Percentiles rank a stretch among this genome's conserved stretches.
These are phyloP conservation scores for Zenarchopterus dispar DNA, from an alignment of 2,797 vertebrate genomes.

Conservation along the genomic window DNA sequence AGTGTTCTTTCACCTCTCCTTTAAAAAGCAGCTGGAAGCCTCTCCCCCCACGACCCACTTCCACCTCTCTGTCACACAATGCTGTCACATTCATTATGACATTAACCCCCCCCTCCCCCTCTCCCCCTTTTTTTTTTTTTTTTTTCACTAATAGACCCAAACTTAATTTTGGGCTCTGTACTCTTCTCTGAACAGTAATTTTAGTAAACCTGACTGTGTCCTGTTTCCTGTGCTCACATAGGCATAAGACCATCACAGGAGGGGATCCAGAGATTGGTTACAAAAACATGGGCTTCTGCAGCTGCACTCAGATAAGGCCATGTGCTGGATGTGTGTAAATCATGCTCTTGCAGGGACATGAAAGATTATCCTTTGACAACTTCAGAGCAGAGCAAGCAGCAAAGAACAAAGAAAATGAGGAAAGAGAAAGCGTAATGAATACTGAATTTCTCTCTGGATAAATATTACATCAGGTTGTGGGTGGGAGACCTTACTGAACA, in stretches of 20 bases:
- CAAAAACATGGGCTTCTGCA: slow-evolving; percentile 39
- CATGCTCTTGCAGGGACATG: slow-evolving; percentile 24
- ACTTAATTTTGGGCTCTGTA: neutral
- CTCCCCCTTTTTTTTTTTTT: too few species aligned
- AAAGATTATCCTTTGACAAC: slow-evolving; percentile 37
- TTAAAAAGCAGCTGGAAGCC: too few species aligned
- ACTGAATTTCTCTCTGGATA: slow-evolving; percentile 37
- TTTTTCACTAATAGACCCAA: too few species aligned
- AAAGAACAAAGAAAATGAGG: slow-evolving; percentile 25
- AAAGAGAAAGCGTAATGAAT: slow-evolving; percentile 35
- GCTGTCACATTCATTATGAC: too few species aligned
- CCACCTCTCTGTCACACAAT: too few species aligned
- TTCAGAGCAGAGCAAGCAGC: slow-evolving; percentile 13
- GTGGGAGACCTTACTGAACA: slow-evolving; percentile 34
- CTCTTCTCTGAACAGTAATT: slow-evolving; percentile 4
- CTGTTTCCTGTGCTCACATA: slow-evolving; percentile 28
- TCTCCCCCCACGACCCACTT: too few species aligned
- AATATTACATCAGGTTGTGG: slow-evolving; percentile 59
- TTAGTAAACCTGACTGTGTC: slow-evolving; percentile 16
- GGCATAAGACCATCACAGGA: slow-evolving; percentile 29
- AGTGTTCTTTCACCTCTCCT: slow-evolving; percentile 1
- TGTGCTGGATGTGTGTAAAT: slow-evolving; percentile 11
- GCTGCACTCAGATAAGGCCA: slow-evolving; percentile 26
- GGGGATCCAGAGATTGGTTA: slow-evolving; percentile 20
- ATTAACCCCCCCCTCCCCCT: too few species aligned